Evolutionary conservation across 2,888 invertebrate genomes (phyloP), one percentile per base, ranked within the genome.

Genomic region (Ichneumoninae sp.): DNA sequence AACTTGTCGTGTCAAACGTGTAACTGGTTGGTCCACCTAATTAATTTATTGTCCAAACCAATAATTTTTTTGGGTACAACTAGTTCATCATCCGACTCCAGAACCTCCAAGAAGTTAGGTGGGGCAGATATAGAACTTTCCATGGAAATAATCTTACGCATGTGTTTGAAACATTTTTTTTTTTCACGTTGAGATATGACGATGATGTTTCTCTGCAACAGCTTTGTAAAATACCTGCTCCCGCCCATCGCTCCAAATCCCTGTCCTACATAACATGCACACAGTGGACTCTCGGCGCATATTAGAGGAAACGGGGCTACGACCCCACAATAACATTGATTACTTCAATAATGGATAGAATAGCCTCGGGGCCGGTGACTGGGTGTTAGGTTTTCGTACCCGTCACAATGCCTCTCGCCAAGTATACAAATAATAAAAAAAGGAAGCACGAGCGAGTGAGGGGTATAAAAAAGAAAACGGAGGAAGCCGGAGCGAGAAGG

Each of bases 311-410:
- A 80, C 54, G 85, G 83, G 80, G 76, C 76, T 77, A 80, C 80
- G 83, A 77, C 76, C 91, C 91, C 92, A 92, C 92, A 92, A 92
- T 92, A 91, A 90, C 92, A 90, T 91, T 93, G 93, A 93, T 93
- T 93, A 93, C 91, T 92, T 91, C 89, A 93, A 93, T 93, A 93
- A 93, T 92, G 90, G 91, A 89, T 89, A 88, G 92, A 93, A 92
- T 91, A 88, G 93, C 93, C 91, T 82, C 88, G 83, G 93, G 93
- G 91, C 90, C 90, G 90, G 91, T 90, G 89, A 89, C 89, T 92
- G 93, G 92, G 93, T 92, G 92, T 93, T 92, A 89, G 92, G 91
- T 92, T 92, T 92, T 93, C 88, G 89, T 90, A 88, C 86, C 85
- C 88, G 87, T 88, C 87, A 93, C 92, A 93, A 92, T 91, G 89